These are phyloP conservation scores for Amblyteles armatorius DNA, from an alignment of 2,888 invertebrate genomes.

Conservation along the genomic window DNA sequence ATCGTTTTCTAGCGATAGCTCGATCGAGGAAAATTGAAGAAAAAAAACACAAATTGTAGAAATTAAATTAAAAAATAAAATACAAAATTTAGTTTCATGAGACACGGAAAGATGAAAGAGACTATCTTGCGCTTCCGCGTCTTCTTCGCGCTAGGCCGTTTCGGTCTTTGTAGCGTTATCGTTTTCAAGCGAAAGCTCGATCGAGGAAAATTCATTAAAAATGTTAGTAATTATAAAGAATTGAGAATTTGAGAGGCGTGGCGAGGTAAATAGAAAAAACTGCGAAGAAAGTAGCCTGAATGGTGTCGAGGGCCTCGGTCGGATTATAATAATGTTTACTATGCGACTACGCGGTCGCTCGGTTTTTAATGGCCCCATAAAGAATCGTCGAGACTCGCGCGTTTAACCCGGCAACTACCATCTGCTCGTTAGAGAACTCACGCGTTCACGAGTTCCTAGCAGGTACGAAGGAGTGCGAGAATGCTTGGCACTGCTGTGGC, in stretches of 20 bases:
- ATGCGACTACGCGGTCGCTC: constrained; percentile 74
- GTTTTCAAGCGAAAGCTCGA: not conserved
- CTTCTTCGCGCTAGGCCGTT: constrained; percentile 46
- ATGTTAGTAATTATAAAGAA: not conserved
- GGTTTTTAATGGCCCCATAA: constrained; percentile 79
- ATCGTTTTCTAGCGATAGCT: constrained; percentile 52
- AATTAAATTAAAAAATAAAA: not conserved
- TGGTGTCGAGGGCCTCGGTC: constrained; percentile 61
- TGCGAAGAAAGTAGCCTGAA: not conserved
- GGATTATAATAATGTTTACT: constrained; percentile 80
- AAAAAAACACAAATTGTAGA: not conserved
- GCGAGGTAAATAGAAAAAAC: not conserved
- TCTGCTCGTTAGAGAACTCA: constrained; percentile 74
- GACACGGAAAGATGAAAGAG: not conserved
- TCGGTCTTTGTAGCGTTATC: constrained; percentile 72
- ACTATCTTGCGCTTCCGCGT: constrained; percentile 1
- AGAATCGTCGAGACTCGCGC: constrained; percentile 76
- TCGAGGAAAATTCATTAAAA: not conserved
- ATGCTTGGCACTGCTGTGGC: constrained; percentile 43
- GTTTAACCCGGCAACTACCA: constrained; percentile 74
- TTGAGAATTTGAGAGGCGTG: not conserved
- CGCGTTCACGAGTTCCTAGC: constrained; percentile 19
- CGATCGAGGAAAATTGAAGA: not conserved
- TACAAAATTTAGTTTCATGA: not conserved
- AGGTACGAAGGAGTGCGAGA: constrained; percentile 55